Conservation (phyloP, 2,113 vertebrate genomes). For the Misgurnus mizolepis region DNA sequence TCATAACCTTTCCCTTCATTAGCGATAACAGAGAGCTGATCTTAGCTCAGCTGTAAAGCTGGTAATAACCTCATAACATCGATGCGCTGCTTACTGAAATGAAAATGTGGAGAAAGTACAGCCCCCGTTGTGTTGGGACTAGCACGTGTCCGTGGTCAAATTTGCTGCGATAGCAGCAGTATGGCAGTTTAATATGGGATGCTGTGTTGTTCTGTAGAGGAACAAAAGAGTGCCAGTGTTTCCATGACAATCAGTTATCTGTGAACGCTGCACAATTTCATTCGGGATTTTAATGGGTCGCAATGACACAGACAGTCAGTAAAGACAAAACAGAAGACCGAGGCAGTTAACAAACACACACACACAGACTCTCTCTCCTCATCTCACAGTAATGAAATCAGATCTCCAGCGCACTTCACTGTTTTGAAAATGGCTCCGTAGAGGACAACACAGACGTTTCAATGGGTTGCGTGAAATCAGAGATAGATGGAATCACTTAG, state of each 20-base stretch:
- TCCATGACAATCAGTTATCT: conserved; percentile 50
- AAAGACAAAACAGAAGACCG: conserved; percentile 20
- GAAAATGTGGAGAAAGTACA: conserved; percentile 8
- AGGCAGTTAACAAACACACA: conserved; percentile 10
- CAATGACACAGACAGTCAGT: neutral
- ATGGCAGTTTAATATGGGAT: conserved; percentile 29
- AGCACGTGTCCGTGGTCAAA: neutral
- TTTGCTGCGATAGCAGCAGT: conserved; percentile 30
- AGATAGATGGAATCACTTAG: conserved; percentile 47
- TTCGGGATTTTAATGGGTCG: conserved; percentile 44
- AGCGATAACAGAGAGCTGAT: conserved; percentile 40
- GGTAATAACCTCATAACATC: conserved; percentile 32
- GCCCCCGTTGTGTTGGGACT: conserved; percentile 29
- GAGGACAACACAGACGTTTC: conserved; percentile 29
- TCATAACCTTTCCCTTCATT: conserved; percentile 9
- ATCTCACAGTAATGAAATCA: conserved; percentile 35
- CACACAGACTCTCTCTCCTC: neutral
- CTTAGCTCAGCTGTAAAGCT: conserved; percentile 31
- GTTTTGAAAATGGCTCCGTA: conserved; percentile 36
- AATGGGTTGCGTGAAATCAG: conserved; percentile 31
- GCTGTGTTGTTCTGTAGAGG: conserved; percentile 5
- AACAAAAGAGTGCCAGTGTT: conserved; percentile 24
- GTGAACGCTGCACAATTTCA: conserved; percentile 35
- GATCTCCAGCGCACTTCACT: conserved; percentile 25
- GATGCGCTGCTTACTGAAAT: conserved; percentile 27